Base-by-base conservation (phyloP, 2,888 invertebrate genomes). In the Malacosoma neustria region DNA sequence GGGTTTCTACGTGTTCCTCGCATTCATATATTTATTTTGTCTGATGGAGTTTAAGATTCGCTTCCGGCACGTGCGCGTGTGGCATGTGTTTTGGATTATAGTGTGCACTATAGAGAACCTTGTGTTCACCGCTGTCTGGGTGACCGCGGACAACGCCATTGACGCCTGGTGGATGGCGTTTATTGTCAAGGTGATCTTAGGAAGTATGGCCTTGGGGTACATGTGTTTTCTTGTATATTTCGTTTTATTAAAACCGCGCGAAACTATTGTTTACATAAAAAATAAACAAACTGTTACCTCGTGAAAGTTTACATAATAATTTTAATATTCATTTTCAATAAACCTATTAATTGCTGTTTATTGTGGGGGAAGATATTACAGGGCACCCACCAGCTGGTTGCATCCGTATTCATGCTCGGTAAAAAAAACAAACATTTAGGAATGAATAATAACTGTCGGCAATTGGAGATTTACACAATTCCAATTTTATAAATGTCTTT, bases 41-140 rank as follows among this genome's bases (percentile, higher is more conserved):
- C 79, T 93, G 32, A 89, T 94, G 59, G 94, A 94, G 72, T 93
- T 94, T 54, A 91, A 93, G 62, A 88, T 93, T 38, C 90, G 91
- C 66, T 94, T 94, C 63, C 90, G 90, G 47, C 90, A 91, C 56
- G 89, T 92, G 12, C 89, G 90, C 3, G 81, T 89, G 37, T 92
- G 93, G 88, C 90, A 93, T 52, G 74, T 88, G 45, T 87, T 89
- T 35, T 94, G 91, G 77, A 89, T 92, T 55, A 63, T 88, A 36
- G 76, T 93, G 33, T 89, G 90, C 33, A 88, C 91, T 41, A 48
- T 82, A 14, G 92, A 94, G 72, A 93, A 91, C 54, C 73, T 91
- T 33, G 54, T 87, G 11, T 90, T 93, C 77, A 90, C 92, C n/a
- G 66, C 89, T n/a, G 65, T 89, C 32, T 94, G 94, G 94, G 69